A percentile compares a stretch with the other conserved stretches of the same genome.
These are phyloP conservation scores for Paramormyrops hopkinsi DNA, from an alignment of 2,797 vertebrate species.

Conservation along the genomic window DNA sequence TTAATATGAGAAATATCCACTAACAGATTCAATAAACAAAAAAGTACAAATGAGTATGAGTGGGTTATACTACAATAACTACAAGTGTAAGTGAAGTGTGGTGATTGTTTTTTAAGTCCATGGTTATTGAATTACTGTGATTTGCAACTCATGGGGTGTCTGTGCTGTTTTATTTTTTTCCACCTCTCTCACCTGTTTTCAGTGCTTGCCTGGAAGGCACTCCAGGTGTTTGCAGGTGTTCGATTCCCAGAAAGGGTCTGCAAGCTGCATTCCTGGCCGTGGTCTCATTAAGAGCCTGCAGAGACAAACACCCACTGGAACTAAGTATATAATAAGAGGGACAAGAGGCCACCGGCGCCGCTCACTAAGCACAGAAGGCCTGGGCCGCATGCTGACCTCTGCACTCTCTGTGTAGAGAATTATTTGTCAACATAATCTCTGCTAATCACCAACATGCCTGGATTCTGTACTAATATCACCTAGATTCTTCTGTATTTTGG, in stretches of 20 bases:
- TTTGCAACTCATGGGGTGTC: background rate
- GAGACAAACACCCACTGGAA: background rate
- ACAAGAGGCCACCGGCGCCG: background rate
- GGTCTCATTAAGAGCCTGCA: background rate
- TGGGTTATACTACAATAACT: background rate
- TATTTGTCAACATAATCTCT: background rate
- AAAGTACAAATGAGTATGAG: background rate
- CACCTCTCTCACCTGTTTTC: constrained; percentile 5
- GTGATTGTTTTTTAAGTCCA: background rate
- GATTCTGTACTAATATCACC: background rate
- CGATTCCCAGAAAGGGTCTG: background rate
- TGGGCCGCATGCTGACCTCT: background rate
- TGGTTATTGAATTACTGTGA: background rate
- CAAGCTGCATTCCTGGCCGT: background rate
- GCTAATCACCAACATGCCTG: background rate
- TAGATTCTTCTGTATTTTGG: background rate
- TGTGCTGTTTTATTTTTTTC: background rate
- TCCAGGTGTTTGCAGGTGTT: constrained; percentile 15
- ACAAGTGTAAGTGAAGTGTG: background rate
- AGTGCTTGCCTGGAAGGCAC: background rate
- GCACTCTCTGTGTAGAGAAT: background rate
- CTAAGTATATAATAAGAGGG: background rate
- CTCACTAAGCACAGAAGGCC: background rate
- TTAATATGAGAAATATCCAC: background rate
- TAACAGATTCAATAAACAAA: background rate